Conservation (phyloP, 2,888 invertebrate species). For the Brenthis daphne region DNA sequence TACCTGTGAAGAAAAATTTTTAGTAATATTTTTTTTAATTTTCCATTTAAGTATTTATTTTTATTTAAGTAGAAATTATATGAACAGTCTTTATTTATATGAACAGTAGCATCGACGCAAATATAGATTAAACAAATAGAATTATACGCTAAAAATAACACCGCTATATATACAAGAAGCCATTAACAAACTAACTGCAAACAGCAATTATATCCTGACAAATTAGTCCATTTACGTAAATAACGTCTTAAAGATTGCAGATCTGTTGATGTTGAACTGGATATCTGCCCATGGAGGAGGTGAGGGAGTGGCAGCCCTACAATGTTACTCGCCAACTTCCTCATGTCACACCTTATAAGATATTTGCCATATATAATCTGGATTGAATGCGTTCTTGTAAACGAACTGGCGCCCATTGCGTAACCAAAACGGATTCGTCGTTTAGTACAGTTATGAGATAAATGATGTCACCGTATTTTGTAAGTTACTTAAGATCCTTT, state of each 20-base stretch:
- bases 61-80: no score
- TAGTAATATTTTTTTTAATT: neutral
- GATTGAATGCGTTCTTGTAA: conserved; percentile 10
- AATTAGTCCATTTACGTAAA: conserved; percentile 12
- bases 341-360: conserved; percentile 25
- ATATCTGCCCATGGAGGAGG: neutral
- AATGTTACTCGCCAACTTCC: conserved; percentile 7
- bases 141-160: conserved; percentile 4
- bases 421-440: conserved; percentile 15
- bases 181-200: neutral
- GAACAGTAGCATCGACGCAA: neutral
- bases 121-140: conserved; percentile 6
- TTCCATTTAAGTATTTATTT: neutral
- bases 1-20: no score
- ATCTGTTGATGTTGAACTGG: no score
- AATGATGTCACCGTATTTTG: conserved; percentile 5
- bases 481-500: conserved; percentile 6
- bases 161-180: conserved; percentile 1
- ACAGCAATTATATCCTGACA: conserved; percentile 1
- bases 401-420: conserved; percentile 13
- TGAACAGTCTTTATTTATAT: no score
- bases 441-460: conserved; percentile 12
- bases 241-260: neutral
- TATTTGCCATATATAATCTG: conserved; percentile 23
- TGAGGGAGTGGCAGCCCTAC: neutral